phyloP scores from a whole-genome alignment of 1,140 invertebrate genomes.

The Ruditapes philippinarum region DNA sequence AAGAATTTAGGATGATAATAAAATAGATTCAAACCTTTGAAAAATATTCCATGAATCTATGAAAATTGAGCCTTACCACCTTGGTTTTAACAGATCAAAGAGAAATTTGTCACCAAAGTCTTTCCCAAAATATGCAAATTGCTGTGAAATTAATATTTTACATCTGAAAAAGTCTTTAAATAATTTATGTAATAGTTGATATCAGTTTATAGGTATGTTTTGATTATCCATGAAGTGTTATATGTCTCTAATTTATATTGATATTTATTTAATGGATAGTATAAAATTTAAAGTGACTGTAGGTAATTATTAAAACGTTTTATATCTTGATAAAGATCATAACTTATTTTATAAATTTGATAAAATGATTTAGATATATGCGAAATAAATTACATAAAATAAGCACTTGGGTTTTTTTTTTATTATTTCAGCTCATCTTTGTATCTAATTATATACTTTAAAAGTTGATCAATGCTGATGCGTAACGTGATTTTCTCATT shows the following conservation, averaged over 20 bases:
- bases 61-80: conserved; percentile 30
- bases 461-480: too few species aligned
- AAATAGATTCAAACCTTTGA: conserved; percentile 24
- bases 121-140: conserved; percentile 45
- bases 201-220: not conserved
- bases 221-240: conserved; percentile 24
- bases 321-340: conserved; percentile 1
- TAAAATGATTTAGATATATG: conserved; percentile 44
- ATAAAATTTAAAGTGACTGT: conserved; percentile 34
- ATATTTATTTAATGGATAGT: conserved; percentile 21
- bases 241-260: not conserved
- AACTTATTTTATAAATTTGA: conserved; percentile 32
- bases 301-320: not conserved
- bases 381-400: conserved; percentile 43
- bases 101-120: not conserved
- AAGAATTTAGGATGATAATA: not conserved
- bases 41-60: conserved; percentile 35
- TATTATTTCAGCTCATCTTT: not conserved
- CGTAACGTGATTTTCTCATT: too few species aligned
- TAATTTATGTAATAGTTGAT: conserved; percentile 27
- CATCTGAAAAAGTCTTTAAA: conserved; percentile 38
- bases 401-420: not conserved
- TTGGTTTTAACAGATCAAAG: conserved; percentile 53
- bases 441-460: conserved; percentile 4
- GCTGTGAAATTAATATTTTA: conserved; percentile 26